A percentile compares a stretch with the other conserved stretches of the same genome.
Evolutionary conservation across 2,797 vertebrate genomes (phyloP).

Genomic region (Vireo griseus): DNA sequence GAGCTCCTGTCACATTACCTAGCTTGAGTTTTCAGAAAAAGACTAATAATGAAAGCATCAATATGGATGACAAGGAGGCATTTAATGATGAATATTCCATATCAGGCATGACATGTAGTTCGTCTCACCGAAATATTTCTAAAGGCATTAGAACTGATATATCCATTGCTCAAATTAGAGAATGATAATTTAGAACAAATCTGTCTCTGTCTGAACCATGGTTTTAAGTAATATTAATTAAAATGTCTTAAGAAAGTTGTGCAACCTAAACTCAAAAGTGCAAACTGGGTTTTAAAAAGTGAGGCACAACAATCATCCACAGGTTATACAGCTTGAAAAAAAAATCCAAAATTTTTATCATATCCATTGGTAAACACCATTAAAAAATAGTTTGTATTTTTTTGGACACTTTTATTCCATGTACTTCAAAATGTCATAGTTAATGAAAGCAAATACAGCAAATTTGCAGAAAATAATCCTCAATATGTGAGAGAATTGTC

Average conservation of each 20-base stretch:
- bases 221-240: background rate
- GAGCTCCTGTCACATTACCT: background rate
- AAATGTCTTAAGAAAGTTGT: background rate
- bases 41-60: background rate
- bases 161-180: background rate
- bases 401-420: background rate
- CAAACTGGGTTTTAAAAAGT: background rate
- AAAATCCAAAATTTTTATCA: background rate
- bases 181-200: background rate
- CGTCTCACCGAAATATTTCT: background rate
- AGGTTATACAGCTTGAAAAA: background rate
- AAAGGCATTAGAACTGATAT: background rate
- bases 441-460: background rate
- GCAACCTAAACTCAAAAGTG: background rate
- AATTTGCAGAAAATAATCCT: background rate
- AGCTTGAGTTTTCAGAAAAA: background rate
- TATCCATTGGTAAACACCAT: background rate
- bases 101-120: background rate
- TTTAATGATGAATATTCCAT: background rate
- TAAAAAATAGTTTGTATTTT: background rate
- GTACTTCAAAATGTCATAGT: background rate
- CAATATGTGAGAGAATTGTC: background rate
- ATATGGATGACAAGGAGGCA: background rate
- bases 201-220: background rate
- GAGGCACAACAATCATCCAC: accelerated